Base-by-base conservation (phyloP, 2,113 vertebrate genomes). In the Marmota monax region DNA sequence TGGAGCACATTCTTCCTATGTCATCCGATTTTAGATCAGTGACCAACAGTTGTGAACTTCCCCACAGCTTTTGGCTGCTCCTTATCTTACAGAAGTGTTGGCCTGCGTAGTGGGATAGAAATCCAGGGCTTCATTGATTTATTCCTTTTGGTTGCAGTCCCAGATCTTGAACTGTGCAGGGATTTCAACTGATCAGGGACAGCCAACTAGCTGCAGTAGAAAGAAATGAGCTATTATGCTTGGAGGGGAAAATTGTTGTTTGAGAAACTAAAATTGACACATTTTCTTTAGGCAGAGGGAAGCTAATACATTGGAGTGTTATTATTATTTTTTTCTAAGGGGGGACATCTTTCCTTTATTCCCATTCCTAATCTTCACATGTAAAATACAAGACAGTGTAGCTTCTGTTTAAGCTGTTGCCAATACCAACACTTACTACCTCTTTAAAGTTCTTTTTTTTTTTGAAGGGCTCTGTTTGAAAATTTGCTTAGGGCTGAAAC, bases 181-280 rank as follows among this genome's bases (percentile, higher is more conserved):
- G 97, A 76, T 88, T 94, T 96, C 94, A 77, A 7, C 39, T 12
- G 65, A 86, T 80, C 10, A 53, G 96, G 96, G 95, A 72, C 91
- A 58, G 0, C 95, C 86, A 88, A 1, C 93, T 96, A 3, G 88
- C 97, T 96, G 83, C 34, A 83, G 90, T 94, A 76, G 14, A 61
- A 11, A 97, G 95, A 97, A 96, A 86, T 90, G 90, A 97, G 91
- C 97, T 97, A 61, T 94, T 98, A 96, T 98, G 96, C 95, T 29
- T 32, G 23, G 0, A 67, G 53, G 85, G 77, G 92, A 97, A 95
- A 84, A 95, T 51, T 79, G 74, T 97, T 96, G 96, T 98, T 97
- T 95, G 96, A 97, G 74, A 73, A 95, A 94, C 97, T 97, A 94
- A 98, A 98, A 98, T 93, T 94, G 98, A 97, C 97, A 97, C 90